Evolutionary conservation across 2,888 invertebrate genomes (phyloP), one percentile per base, ranked within the genome.

Genomic region (Oscheius myriophilus): DNA sequence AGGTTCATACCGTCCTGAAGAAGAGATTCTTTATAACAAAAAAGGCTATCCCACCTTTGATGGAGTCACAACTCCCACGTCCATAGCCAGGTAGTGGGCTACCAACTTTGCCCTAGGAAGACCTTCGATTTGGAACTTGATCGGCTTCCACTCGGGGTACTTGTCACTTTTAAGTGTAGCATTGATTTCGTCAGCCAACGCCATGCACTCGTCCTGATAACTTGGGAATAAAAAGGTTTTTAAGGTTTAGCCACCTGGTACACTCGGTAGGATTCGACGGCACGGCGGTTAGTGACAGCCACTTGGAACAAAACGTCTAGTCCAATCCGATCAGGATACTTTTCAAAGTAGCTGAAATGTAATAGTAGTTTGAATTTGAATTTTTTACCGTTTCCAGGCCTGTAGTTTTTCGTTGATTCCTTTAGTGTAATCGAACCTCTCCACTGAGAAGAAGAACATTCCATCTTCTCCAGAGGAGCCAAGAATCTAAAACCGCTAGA

Each of bases 1-100:
- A 84, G 67, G 55, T 82, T 84, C 82, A 83, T 84, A 57, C 83
- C 83, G 51, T 80, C 80, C 62, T 69, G 41, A 46, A 52, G 9
- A 4, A 46, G 14, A n/a, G 33, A 52, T 9, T 26, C 11, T n/a
- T 33, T 16, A 51, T n/a, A n/a, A n/a, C n/a, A n/a, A n/a, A n/a
- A n/a, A n/a, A n/a, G n/a, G n/a, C n/a, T n/a, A n/a, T n/a, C n/a
- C n/a, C n/a, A 69, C 69, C 59, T 81, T 83, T n/a, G 76, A 68
- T 9, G 84, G 84, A 1, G 84, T 83, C 6, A 84, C 83, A 0
- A 84, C 82, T 25, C 84, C 84, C 54, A 84, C 76, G 64, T 84
- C 84, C 82, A 83, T 82, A 0, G 84, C 84, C 46, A 84, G 70
- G 55, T 82, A 84, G 45, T 81, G 84, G 18, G 80, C 80, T 39